phyloP scores from a whole-genome alignment of 2,888 invertebrate genomes.

The Carterocephalus palaemon region DNA sequence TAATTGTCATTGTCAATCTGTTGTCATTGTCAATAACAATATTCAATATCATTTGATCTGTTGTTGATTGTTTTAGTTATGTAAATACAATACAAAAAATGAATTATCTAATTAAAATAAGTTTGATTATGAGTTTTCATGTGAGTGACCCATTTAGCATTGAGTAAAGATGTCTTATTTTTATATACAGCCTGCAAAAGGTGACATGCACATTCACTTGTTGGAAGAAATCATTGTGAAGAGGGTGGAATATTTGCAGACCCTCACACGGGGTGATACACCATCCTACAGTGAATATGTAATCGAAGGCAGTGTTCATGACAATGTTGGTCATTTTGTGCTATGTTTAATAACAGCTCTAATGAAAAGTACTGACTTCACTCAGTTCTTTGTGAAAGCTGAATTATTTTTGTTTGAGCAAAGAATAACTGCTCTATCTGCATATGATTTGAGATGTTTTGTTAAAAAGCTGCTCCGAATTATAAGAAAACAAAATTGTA shows the following conservation, averaged over 20 bases:
- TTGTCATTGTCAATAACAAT: too few relatives aligned
- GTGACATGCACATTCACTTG: conserved; percentile 71
- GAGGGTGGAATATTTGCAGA: conserved; percentile 72
- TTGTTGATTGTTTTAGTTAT: too few relatives aligned
- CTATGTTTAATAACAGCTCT: conserved; percentile 64
- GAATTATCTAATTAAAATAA: too few relatives aligned
- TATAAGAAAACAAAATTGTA: conserved; percentile 41
- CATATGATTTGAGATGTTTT: conserved; percentile 42
- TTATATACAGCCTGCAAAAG: conserved; percentile 78
- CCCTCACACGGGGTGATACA: conserved; percentile 47
- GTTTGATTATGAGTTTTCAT: too few relatives aligned
- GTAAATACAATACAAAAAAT: too few relatives aligned
- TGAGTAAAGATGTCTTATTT: conserved; percentile 68
- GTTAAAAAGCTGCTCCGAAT: conserved; percentile 54
- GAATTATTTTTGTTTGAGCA: conserved; percentile 12
- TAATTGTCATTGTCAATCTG: too few relatives aligned
- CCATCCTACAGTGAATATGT: conserved; percentile 73
- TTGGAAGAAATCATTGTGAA: conserved; percentile 73
- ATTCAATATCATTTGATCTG: too few relatives aligned
- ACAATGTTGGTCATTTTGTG: conserved; percentile 79
- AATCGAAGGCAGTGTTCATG: conserved; percentile 78
- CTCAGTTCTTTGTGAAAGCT: conserved; percentile 12
- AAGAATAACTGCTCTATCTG: conserved; percentile 37
- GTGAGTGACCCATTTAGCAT: too few relatives aligned
- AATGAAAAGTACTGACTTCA: conserved; percentile 47